Conservation (phyloP, 2,797 vertebrate species). For the Crocodylus rhombifer region DNA sequence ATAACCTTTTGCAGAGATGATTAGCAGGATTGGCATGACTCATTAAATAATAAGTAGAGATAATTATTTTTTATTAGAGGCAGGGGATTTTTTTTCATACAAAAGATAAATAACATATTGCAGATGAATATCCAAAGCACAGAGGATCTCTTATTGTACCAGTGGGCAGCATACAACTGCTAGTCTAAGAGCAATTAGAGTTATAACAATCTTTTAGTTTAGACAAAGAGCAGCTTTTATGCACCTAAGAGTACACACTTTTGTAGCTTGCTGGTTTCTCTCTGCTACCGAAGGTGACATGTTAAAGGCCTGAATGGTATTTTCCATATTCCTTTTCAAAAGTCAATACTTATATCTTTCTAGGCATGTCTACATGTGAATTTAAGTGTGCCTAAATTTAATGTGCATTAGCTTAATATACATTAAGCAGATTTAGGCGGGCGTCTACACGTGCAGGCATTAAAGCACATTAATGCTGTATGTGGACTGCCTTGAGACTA, state of each 20-base stretch:
- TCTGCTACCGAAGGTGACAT: neutral
- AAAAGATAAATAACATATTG: neutral
- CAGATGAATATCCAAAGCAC: neutral
- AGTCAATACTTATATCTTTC: neutral
- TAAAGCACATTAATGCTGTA: too few species aligned
- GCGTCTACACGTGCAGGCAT: too few species aligned
- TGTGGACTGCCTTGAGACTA: too few species aligned
- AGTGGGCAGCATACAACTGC: neutral
- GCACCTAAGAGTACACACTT: neutral
- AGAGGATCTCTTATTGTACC: neutral
- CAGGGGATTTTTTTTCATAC: constrained; percentile 45
- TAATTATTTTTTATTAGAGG: constrained; percentile 68
- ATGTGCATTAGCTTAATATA: too few species aligned
- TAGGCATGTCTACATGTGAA: neutral
- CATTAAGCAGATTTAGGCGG: too few species aligned
- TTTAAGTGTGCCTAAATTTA: too few species aligned
- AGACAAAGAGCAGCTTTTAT: neutral
- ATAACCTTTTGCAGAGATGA: constrained; percentile 66
- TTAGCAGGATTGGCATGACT: constrained; percentile 66
- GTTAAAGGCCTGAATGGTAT: neutral
- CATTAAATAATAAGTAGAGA: constrained; percentile 39
- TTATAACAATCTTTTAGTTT: neutral
- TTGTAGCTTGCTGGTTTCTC: neutral
- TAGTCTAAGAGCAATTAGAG: neutral
- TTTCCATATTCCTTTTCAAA: neutral